A percentile compares a stretch with the other conserved stretches of the same genome.
Evolutionary conservation across 2,797 vertebrate species (phyloP).

Genomic region (Eutrigla gurnardus): DNA sequence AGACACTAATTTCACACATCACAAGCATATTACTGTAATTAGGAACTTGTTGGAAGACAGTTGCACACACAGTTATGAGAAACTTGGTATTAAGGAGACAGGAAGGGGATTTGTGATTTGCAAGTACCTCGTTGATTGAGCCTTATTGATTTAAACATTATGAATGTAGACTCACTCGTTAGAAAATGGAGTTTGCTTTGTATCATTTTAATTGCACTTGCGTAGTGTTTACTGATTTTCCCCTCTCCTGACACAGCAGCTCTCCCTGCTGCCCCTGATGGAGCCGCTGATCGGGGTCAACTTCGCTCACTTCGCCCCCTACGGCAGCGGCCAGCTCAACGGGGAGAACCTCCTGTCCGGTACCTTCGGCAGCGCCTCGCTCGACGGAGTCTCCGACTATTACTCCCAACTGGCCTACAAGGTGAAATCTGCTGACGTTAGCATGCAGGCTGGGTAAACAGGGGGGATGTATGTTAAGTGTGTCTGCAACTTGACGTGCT

Average conservation of each 20-base stretch:
- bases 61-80: slow-evolving; percentile 42
- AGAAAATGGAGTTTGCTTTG: background rate
- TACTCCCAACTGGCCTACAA: slow-evolving; percentile 98
- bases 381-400: slow-evolving; percentile 98
- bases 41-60: slow-evolving; percentile 34
- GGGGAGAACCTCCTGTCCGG: slow-evolving; percentile 95
- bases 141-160: slow-evolving; percentile 43
- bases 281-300: slow-evolving; percentile 97
- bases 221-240: slow-evolving; percentile 18
- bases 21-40: slow-evolving; percentile 50
- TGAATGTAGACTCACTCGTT: slow-evolving; percentile 9
- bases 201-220: background rate
- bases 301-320: slow-evolving; percentile 98
- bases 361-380: slow-evolving; percentile 94
- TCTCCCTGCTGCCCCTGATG: slow-evolving; percentile 97
- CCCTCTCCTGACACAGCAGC: slow-evolving; percentile 84
- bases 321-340: slow-evolving; percentile 93
- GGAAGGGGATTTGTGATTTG: slow-evolving; percentile 24
- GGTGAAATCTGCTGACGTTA: slow-evolving; percentile 78
- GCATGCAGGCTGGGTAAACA: background rate
- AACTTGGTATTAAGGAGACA: slow-evolving; percentile 31
- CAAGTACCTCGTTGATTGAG: slow-evolving; percentile 26
- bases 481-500: slow-evolving; percentile 27
- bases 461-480: background rate
- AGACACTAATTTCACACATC: slow-evolving; percentile 38